Percentiles rank a stretch among this genome's conserved stretches.
Evolutionary conservation across 2,888 invertebrate genomes (phyloP).

Genomic region (Cephus rjabovi): DNA sequence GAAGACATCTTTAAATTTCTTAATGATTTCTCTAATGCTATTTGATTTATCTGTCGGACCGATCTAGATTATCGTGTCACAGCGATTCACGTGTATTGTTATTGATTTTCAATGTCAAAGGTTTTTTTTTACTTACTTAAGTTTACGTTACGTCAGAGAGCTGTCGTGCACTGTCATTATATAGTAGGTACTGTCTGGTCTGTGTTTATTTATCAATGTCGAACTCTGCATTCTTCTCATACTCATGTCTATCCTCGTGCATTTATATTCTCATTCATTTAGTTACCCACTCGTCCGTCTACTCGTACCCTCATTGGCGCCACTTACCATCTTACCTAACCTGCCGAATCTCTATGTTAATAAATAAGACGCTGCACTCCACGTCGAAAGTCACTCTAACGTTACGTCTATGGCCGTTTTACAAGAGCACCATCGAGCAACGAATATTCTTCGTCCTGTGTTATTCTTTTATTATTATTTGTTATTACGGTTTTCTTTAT

Average conservation of each 20-base stretch:
- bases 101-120: neutral
- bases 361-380: neutral
- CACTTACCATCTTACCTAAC: neutral
- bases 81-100: neutral
- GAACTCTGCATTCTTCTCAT: neutral
- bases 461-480: neutral
- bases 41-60: neutral
- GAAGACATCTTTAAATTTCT: neutral
- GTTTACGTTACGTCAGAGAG: neutral
- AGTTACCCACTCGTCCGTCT: neutral
- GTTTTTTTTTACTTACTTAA: neutral
- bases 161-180: neutral
- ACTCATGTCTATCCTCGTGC: neutral
- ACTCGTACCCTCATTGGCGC: neutral
- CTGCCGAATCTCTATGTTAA: neutral
- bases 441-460: neutral
- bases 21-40: neutral
- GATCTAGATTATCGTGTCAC: neutral
- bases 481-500: neutral
- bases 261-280: neutral
- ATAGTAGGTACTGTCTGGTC: constrained; percentile 6
- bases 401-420: neutral
- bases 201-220: neutral
- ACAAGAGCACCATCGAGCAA: neutral
- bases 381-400: neutral